These are phyloP conservation scores for Sebastes miniatus DNA, from an alignment of 2,797 vertebrate genomes.

Conservation along the genomic window DNA sequence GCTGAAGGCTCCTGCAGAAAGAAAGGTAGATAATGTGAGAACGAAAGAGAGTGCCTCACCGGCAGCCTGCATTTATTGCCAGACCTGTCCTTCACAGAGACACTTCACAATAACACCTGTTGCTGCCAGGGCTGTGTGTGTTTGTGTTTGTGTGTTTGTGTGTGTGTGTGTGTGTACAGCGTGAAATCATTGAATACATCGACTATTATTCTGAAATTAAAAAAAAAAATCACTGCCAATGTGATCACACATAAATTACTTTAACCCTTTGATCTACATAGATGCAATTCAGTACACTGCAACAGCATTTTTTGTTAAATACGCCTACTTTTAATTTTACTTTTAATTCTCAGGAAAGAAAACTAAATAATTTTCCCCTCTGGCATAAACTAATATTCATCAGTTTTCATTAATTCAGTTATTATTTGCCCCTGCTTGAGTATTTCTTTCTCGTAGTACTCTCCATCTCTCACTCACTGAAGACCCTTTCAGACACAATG, in stretches of 20 bases:
- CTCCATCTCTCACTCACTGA: too few relatives aligned
- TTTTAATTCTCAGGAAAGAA: too few relatives aligned
- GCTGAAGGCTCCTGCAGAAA: not conserved
- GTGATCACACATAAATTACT: not conserved
- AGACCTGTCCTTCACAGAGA: slow-evolving; percentile 24
- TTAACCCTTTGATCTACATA: not conserved
- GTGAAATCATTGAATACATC: not conserved
- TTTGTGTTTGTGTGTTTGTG: too few relatives aligned
- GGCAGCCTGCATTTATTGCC: not conserved
- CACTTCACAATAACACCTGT: not conserved
- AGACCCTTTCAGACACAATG: too few relatives aligned
- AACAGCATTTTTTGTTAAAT: too few relatives aligned
- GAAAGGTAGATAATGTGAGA: not conserved
- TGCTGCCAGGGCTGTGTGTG: not conserved
- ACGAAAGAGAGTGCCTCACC: not conserved
- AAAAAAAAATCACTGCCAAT: not conserved
- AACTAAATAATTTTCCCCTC: too few relatives aligned
- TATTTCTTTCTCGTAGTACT: too few relatives aligned
- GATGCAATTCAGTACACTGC: not conserved
- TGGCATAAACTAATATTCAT: too few relatives aligned
- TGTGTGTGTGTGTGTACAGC: too few relatives aligned
- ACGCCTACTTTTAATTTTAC: too few relatives aligned
- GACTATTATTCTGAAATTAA: not conserved
- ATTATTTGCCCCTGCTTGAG: too few relatives aligned
- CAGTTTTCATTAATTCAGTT: too few relatives aligned